Evolutionary conservation across 2,888 invertebrate species (phyloP).

Genomic region (Tortricodes alternella): DNA sequence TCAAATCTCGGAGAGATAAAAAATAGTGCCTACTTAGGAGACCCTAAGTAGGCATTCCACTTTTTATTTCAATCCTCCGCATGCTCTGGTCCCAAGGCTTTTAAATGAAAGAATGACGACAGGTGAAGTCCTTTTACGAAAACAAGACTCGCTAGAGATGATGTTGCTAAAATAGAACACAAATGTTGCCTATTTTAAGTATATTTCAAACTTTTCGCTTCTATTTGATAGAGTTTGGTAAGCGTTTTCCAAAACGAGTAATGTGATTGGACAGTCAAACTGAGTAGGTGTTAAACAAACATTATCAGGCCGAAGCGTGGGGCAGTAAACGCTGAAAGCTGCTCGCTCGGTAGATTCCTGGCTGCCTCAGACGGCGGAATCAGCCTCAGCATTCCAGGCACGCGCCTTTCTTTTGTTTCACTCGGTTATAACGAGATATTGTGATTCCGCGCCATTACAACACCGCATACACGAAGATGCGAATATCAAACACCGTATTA

Average conservation of each 20-base stretch:
- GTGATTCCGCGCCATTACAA: constrained; percentile 77
- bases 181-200: background rate
- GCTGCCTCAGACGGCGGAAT: constrained; percentile 32
- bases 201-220: background rate
- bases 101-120: constrained; percentile 19
- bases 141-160: constrained; percentile 8
- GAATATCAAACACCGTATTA: constrained; percentile 78
- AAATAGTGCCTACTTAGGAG: constrained; percentile 18
- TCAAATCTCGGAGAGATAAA: constrained; percentile 12
- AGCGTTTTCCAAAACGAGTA: no score
- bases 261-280: no score
- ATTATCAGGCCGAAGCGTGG: constrained; percentile 1
- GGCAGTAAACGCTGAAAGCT: constrained; percentile 27
- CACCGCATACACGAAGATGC: constrained; percentile 72
- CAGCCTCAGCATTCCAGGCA: constrained; percentile 57
- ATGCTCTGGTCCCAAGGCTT: constrained; percentile 17
- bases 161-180: constrained; percentile 2
- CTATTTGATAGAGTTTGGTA: no score
- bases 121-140: constrained; percentile 13
- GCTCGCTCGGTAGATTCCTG: constrained; percentile 37
- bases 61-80: constrained; percentile 17
- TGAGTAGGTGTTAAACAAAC: no score
- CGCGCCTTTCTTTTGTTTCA: constrained; percentile 77
- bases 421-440: constrained; percentile 79
- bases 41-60: constrained; percentile 6